Conservation (phyloP, 2,113 vertebrate genomes). For the Lagopus muta region DNA sequence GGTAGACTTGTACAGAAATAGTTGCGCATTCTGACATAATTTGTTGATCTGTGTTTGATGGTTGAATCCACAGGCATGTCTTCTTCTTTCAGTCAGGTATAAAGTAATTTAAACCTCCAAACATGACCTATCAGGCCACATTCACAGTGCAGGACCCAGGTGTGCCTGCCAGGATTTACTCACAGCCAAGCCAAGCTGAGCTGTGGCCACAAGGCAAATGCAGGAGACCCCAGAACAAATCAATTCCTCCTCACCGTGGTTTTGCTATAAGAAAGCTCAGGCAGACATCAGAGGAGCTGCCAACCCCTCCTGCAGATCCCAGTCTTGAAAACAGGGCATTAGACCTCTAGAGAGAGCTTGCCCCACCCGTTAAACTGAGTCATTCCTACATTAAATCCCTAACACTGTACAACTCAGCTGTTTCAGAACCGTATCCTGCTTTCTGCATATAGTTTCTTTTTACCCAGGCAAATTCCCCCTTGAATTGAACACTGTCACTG, state of each 20-base stretch:
- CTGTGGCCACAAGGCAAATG: fast-evolving
- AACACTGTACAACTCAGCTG: background rate
- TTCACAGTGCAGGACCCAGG: background rate
- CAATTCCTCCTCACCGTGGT: background rate
- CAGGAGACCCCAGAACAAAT: background rate
- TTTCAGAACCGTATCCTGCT: background rate
- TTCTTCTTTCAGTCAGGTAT: background rate
- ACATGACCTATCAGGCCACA: background rate
- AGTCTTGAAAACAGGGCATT: fast-evolving
- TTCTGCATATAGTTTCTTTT: background rate
- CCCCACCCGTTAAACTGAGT: background rate
- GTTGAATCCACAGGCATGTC: background rate
- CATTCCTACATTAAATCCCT: background rate
- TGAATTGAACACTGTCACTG: slow-evolving; percentile 19
- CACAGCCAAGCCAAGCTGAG: fast-evolving
- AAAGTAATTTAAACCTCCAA: background rate
- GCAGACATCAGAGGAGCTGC: background rate
- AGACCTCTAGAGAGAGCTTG: background rate
- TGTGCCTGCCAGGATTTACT: background rate
- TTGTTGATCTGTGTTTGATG: background rate
- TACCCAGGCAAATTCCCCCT: background rate
- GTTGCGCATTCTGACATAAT: background rate
- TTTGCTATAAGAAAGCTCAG: background rate
- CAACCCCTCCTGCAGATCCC: background rate
- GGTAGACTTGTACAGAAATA: background rate